Evolutionary conservation across 2,113 vertebrate genomes (phyloP), one percentile per base, ranked within the genome.

Genomic region (Amazona guildingii): DNA sequence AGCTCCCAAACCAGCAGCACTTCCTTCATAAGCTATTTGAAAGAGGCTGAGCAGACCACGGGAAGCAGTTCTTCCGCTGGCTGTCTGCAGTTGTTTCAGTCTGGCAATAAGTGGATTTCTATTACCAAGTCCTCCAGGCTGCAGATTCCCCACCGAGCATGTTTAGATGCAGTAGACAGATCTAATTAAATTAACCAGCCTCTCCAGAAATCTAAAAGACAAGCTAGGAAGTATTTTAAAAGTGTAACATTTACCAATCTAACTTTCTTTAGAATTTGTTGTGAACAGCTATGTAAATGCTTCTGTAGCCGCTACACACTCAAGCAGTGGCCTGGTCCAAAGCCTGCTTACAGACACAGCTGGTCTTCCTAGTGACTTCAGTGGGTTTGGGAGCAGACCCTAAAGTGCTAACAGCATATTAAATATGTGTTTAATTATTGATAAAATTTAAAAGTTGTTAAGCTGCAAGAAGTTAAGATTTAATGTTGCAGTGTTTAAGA

Each of bases 171-270:
- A 70, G 70, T 74, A 93, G 61, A 86, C n/a, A 39, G 59, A 28
- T 86, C 78, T 94, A 75, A 92, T 95, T 90, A 92, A 92, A 95
- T 96, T 88, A 93, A 84, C 29, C 63, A 84, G 61, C 61, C 72
- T 68, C 55, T 83, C 43, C 68, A 94, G 51, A 94, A 84, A 67
- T 10, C 75, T 80, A 74, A 83, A 80, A 83, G 27, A 68, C 43
- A 88, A 95, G 39, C 43, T 37, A 74, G 81, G 44, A 55, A 85
- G 54, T 67, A 86, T 63, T 93, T 41, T 1, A 31, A 66, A 90
- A 70, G 16, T 61, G 24, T 61, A 90, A 83, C 76, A 46, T 7
- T 43, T 62, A 44, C 39, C 51, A 41, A 28, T 11, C 3, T 28
- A 88, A 77, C 41, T 80, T 84, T 13, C 31, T 74, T 79, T 49